These are phyloP conservation scores for Drosophila rhopaloa DNA, from an alignment of 1,140 invertebrate genomes.

Conservation along the genomic window DNA sequence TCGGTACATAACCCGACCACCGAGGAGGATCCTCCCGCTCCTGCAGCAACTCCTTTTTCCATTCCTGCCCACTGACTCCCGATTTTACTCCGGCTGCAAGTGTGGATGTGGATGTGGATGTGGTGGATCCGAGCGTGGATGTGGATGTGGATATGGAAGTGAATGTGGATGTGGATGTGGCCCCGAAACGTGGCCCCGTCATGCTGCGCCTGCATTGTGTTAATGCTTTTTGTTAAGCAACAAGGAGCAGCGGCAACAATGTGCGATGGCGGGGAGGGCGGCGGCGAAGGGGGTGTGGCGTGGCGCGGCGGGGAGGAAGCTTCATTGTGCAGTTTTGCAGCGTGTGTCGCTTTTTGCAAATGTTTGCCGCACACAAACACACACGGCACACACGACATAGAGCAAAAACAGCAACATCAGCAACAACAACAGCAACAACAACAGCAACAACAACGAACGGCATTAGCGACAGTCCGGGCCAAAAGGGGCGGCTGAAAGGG, in stretches of 20 bases:
- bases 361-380: slow-evolving; percentile 70
- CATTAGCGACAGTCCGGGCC: slow-evolving; percentile 12
- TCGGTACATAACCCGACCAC: slow-evolving; percentile 77
- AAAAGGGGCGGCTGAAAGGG: neutral
- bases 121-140: slow-evolving; percentile 5
- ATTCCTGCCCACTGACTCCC: slow-evolving; percentile 27
- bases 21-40: slow-evolving; percentile 36
- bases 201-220: slow-evolving; percentile 81
- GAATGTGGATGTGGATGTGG: slow-evolving; percentile 45
- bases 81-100: slow-evolving; percentile 28
- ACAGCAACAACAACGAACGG: slow-evolving; percentile 29
- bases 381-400: slow-evolving; percentile 27
- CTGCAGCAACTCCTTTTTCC: slow-evolving; percentile 11
- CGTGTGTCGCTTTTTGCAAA: slow-evolving; percentile 81
- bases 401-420: slow-evolving; percentile 50
- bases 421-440: slow-evolving; percentile 44
- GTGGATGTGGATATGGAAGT: slow-evolving; percentile 18
- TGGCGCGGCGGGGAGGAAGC: slow-evolving; percentile 13
- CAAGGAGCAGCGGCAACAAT: slow-evolving; percentile 52
- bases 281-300: neutral
- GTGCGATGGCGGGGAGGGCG: slow-evolving; percentile 15
- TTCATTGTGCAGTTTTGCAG: slow-evolving; percentile 78
- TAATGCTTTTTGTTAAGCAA: slow-evolving; percentile 82
- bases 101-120: slow-evolving; percentile 24
- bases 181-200: slow-evolving; percentile 64